These are phyloP conservation scores for Barbus barbus DNA, from an alignment of 2,113 vertebrate species.

Conservation along the genomic window DNA sequence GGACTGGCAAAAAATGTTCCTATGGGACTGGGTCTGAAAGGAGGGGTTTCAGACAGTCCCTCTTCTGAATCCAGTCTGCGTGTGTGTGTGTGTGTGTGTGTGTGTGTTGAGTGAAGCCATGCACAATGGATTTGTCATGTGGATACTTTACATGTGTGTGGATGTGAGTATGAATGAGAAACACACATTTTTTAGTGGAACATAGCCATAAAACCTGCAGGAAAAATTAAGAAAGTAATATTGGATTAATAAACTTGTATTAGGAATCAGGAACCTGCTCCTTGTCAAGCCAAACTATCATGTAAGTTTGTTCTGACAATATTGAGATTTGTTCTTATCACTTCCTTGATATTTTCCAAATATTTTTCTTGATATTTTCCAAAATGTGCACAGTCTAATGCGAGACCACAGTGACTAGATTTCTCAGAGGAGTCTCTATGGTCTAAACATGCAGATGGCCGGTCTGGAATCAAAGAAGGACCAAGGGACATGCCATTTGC, in stretches of 20 bases:
- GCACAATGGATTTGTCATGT: not conserved
- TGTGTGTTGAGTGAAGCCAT: not conserved
- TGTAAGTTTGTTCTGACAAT: not conserved
- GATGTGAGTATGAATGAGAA: not conserved
- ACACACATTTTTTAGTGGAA: not conserved
- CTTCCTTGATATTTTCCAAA: not conserved
- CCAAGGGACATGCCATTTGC: conserved; percentile 48
- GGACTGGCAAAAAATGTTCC: conserved; percentile 89
- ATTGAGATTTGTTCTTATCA: not conserved
- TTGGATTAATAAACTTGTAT: not conserved
- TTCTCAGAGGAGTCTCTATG: conserved; percentile 2
- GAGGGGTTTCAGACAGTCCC: no score
- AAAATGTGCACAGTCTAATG: conserved; percentile 16
- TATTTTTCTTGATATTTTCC: not conserved
- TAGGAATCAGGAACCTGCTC: not conserved
- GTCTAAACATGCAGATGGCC: conserved; percentile 40
- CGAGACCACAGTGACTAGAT: not conserved
- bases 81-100: conserved; percentile 13
- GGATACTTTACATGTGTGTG: conserved; percentile 17
- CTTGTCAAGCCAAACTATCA: not conserved
- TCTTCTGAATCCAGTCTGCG: not conserved
- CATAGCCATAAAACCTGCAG: not conserved
- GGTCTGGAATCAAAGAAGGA: conserved; percentile 33
- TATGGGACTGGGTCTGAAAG: conserved; percentile 69
- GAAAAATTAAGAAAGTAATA: not conserved